phyloP scores from a whole-genome alignment of 2,113 vertebrate genomes.

The Glaucomys volans region DNA sequence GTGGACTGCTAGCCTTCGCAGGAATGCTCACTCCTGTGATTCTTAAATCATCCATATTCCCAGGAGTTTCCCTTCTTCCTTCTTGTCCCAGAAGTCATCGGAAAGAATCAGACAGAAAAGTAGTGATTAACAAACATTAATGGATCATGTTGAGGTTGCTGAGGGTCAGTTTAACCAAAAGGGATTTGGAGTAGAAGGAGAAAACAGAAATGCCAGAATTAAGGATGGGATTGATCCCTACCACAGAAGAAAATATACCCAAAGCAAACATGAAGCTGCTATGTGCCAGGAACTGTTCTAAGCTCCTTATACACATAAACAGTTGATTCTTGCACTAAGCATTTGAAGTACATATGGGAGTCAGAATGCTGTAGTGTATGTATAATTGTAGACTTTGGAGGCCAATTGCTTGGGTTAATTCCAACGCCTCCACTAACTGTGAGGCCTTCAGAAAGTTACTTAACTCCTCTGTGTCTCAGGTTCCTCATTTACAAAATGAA shows the following conservation, averaged over 20 bases:
- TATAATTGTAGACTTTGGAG: not conserved
- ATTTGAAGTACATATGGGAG: not conserved
- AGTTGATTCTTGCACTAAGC: not conserved
- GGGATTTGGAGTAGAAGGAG: not conserved
- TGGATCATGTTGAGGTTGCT: not conserved
- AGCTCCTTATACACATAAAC: not conserved
- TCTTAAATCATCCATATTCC: not conserved
- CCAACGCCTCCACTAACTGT: not conserved
- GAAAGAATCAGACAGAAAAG: not conserved
- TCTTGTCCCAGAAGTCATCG: not conserved
- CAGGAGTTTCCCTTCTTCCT: not conserved
- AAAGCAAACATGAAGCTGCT: not conserved
- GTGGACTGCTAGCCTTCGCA: not conserved
- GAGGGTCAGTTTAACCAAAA: not conserved
- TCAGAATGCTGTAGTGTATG: not conserved
- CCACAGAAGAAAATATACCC: not conserved
- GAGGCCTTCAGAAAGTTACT: not conserved
- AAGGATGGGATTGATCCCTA: not conserved
- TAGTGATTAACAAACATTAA: not conserved
- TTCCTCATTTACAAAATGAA: constrained; percentile 61
- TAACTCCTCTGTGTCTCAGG: not conserved
- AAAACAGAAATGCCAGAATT: not conserved
- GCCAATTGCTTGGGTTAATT: not conserved
- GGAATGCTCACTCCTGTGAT: fast-evolving
- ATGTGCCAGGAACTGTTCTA: not conserved